Conservation (phyloP, 2,797 vertebrate species). For the Aeoliscus strigatus region DNA sequence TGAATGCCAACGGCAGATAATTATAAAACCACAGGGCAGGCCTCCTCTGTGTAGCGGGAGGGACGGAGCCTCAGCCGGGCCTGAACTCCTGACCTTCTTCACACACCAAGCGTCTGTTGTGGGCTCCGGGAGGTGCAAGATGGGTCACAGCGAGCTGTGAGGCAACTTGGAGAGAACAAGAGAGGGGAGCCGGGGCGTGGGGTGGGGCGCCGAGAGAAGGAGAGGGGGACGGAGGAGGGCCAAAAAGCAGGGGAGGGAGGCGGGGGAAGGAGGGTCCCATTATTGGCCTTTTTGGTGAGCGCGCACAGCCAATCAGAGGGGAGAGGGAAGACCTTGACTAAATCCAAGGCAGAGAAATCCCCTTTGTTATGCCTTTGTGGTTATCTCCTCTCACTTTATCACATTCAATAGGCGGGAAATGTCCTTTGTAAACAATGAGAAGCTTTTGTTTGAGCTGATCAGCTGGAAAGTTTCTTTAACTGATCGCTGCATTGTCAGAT, state of each 20-base stretch:
- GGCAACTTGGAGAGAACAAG: constrained; percentile 46
- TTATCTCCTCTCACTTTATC: constrained; percentile 63
- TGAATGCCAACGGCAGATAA: constrained; percentile 80
- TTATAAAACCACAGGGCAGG: constrained; percentile 75
- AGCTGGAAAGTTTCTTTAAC: constrained; percentile 38
- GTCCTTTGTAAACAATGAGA: constrained; percentile 43
- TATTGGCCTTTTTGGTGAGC: constrained; percentile 55
- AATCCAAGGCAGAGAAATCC: constrained; percentile 42
- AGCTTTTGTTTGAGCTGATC: constrained; percentile 54
- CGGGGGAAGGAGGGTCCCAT: constrained; percentile 49
- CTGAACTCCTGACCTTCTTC: constrained; percentile 83
- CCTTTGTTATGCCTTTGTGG: constrained; percentile 60
- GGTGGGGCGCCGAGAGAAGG: constrained; percentile 3
- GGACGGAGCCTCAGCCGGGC: constrained; percentile 66
- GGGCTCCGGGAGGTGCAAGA: constrained; percentile 78
- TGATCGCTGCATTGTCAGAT: constrained; percentile 39
- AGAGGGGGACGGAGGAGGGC: constrained; percentile 24
- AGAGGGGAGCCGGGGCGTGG: constrained; percentile 19
- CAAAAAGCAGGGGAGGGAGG: constrained; percentile 9
- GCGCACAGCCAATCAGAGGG: constrained; percentile 47
- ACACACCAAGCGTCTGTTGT: constrained; percentile 80
- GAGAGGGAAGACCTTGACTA: constrained; percentile 21
- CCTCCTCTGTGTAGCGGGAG: constrained; percentile 68
- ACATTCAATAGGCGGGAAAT: constrained; percentile 61
- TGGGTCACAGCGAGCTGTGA: constrained; percentile 76